phyloP scores from a whole-genome alignment of 1,140 invertebrate genomes.

The Papilio polytes region DNA sequence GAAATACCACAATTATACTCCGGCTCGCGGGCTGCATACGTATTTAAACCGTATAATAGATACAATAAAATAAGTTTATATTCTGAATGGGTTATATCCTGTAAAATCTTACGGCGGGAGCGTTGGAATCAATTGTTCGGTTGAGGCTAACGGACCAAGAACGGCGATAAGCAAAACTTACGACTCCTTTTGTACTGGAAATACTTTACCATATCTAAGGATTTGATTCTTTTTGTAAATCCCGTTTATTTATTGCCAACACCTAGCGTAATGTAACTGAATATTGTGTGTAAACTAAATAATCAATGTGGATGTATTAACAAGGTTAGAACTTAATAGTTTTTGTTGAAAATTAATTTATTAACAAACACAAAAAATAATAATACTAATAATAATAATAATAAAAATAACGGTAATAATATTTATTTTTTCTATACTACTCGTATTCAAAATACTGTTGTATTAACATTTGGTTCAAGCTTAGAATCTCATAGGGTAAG shows the following conservation, averaged over 20 bases:
- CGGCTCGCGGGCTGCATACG: slow-evolving; percentile 46
- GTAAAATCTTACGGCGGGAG: slow-evolving; percentile 59
- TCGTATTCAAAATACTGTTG: no score
- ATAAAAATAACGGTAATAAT: no score
- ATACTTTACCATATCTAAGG: slow-evolving; percentile 64
- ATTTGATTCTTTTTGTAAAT: slow-evolving; percentile 48
- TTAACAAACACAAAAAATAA: background rate
- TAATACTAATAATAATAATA: no score
- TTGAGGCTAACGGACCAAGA: slow-evolving; percentile 70
- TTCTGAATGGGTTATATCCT: slow-evolving; percentile 63
- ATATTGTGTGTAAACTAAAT: background rate
- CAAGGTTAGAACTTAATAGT: background rate
- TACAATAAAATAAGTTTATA: slow-evolving; percentile 69
- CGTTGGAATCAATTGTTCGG: slow-evolving; percentile 75
- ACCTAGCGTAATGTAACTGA: slow-evolving; percentile 32
- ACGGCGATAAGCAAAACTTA: slow-evolving; percentile 77
- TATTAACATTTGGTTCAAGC: background rate
- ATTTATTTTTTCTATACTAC: no score
- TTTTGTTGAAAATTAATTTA: no score
- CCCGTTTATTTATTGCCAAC: slow-evolving; percentile 51
- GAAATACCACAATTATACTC: slow-evolving; percentile 54
- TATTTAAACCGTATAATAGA: slow-evolving; percentile 62
- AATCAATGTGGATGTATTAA: background rate
- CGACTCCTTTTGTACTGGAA: slow-evolving; percentile 68
- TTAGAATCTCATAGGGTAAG: background rate